These are phyloP conservation scores for Nasalis larvatus DNA, from an alignment of 2,113 vertebrate species.

Conservation along the genomic window DNA sequence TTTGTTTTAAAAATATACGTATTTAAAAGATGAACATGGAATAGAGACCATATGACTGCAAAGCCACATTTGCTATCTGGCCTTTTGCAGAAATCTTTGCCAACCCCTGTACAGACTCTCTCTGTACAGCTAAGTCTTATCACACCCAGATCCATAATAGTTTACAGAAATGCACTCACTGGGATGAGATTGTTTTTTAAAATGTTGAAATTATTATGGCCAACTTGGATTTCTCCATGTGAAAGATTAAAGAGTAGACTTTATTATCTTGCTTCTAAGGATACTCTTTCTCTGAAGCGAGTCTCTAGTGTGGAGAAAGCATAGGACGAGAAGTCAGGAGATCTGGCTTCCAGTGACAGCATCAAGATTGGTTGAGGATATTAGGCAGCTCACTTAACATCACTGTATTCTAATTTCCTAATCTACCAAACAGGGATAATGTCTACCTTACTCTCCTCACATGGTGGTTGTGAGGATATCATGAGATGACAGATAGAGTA, in stretches of 20 bases:
- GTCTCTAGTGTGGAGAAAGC: not conserved
- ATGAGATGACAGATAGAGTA: not conserved
- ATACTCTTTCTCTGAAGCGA: not conserved
- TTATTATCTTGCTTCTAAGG: not conserved
- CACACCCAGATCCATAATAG: not conserved
- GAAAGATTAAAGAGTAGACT: not conserved
- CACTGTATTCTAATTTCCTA: not conserved
- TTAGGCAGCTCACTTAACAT: not conserved
- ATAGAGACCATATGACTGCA: not conserved
- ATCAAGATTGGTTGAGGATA: not conserved
- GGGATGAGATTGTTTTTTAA: not conserved
- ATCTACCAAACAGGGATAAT: slow-evolving; percentile 13
- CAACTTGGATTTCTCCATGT: not conserved
- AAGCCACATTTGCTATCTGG: not conserved
- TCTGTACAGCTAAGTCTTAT: not conserved
- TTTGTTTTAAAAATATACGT: not conserved
- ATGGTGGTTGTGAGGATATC: not conserved
- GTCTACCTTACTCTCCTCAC: not conserved
- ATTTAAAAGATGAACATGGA: not conserved
- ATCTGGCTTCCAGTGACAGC: not conserved
- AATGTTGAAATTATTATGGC: not conserved
- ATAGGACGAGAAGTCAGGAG: not conserved
- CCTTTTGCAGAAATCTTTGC: not conserved
- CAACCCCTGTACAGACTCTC: not conserved
- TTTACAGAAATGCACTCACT: not conserved